Percentiles rank a stretch among this genome's conserved stretches.
Evolutionary conservation across 1,140 invertebrate genomes (phyloP).

Genomic region (Drosophila erecta): DNA sequence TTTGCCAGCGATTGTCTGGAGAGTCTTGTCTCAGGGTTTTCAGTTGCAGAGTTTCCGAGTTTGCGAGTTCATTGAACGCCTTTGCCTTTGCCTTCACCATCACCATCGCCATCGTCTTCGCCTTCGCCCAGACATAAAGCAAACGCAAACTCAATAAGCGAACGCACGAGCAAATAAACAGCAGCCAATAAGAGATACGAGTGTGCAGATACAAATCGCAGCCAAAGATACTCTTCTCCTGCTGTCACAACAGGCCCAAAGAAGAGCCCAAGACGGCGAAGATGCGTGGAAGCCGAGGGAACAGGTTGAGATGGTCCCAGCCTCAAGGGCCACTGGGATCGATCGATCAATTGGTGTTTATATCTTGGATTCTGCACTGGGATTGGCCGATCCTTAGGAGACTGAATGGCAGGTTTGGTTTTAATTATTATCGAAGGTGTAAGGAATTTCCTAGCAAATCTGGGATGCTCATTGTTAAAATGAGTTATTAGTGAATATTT

Average conservation of each 20-base stretch:
- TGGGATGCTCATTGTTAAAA: no score
- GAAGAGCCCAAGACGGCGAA: slow-evolving; percentile 1
- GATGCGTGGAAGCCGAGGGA: background rate
- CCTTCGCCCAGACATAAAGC: slow-evolving; percentile 48
- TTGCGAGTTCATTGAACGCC: slow-evolving; percentile 78
- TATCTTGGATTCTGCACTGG: background rate
- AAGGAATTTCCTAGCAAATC: no score
- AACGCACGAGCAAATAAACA: slow-evolving; percentile 78
- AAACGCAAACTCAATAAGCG: slow-evolving; percentile 75
- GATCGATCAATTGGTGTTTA: slow-evolving; percentile 25
- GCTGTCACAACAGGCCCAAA: slow-evolving; percentile 21
- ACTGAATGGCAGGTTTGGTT: background rate
- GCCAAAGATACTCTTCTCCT: slow-evolving; percentile 50
- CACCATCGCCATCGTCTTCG: slow-evolving; percentile 1
- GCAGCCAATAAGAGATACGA: slow-evolving; percentile 77
- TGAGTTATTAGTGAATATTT: no score
- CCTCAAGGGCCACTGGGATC: background rate
- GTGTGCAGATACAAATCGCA: slow-evolving; percentile 73
- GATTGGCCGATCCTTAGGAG: background rate
- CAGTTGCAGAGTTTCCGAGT: slow-evolving; percentile 52
- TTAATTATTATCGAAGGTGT: no score
- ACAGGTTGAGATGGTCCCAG: slow-evolving; percentile 27
- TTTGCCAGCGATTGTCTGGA: slow-evolving; percentile 42
- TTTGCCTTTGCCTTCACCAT: slow-evolving; percentile 19
- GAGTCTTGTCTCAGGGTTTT: slow-evolving; percentile 21